Conservation (phyloP, 2,113 vertebrate species). For the Chaetodon trifascialis region DNA sequence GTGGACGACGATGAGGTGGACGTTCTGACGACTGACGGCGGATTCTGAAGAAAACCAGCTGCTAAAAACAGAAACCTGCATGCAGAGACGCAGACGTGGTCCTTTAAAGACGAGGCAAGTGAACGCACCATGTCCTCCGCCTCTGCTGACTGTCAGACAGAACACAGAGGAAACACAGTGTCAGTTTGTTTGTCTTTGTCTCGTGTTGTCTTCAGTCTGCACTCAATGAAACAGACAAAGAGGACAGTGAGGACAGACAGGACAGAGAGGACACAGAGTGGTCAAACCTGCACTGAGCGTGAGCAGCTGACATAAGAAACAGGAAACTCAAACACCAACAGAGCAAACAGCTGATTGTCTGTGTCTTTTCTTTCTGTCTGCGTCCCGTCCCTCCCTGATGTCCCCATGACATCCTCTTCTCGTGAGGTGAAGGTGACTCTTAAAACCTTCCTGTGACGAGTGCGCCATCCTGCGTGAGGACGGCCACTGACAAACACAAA, state of each 20-base stretch:
- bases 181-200: no score
- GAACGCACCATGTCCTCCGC: background rate
- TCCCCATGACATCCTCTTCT: background rate
- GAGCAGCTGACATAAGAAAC: background rate
- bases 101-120: background rate
- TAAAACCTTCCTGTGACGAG: background rate
- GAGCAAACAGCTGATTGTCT: slow-evolving; percentile 43
- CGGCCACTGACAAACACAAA: background rate
- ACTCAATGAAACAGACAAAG: background rate
- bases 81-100: background rate
- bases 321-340: background rate
- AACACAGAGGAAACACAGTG: no score
- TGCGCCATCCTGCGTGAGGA: background rate
- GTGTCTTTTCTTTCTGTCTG: background rate
- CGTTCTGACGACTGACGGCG: no score
- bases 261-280: background rate
- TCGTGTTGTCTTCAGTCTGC: no score
- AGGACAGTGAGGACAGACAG: no score
- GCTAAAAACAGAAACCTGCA: background rate
- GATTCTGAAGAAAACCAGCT: background rate
- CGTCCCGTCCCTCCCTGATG: background rate
- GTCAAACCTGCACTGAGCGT: background rate
- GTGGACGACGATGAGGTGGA: no score
- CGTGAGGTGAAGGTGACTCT: background rate
- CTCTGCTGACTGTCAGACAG: no score